These are phyloP conservation scores for Lepidurus apus DNA, from an alignment of 1,140 invertebrate species.

Conservation along the genomic window DNA sequence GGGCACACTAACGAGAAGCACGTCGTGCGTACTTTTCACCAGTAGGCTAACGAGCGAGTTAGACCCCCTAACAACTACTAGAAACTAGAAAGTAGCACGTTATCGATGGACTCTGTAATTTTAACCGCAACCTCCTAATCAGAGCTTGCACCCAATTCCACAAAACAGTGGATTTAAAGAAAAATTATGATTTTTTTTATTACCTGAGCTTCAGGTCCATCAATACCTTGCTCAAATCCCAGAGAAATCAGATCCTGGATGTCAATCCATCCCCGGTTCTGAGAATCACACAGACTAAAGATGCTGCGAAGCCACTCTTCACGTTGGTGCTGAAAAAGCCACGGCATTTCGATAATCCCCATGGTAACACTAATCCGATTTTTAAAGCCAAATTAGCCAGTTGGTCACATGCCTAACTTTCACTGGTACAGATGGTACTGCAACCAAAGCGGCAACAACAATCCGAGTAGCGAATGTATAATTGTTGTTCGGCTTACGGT, in stretches of 20 bases:
- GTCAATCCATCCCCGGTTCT: slow-evolving; percentile 25
- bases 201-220: not conserved
- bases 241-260: slow-evolving; percentile 31
- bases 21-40: too few relatives aligned
- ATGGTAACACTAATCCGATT: not conserved
- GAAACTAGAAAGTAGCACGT: too few relatives aligned
- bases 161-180: too few relatives aligned
- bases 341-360: not conserved
- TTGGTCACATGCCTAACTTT: not conserved
- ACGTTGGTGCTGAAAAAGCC: not conserved
- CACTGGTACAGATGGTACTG: not conserved
- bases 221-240: not conserved
- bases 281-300: slow-evolving; percentile 31
- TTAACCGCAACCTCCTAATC: too few relatives aligned
- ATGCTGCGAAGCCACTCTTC: slow-evolving; percentile 15
- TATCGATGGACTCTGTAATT: too few relatives aligned
- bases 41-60: too few relatives aligned
- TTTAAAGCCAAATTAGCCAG: not conserved
- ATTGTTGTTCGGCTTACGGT: not conserved
- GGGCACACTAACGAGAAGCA: too few relatives aligned
- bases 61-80: too few relatives aligned
- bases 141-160: too few relatives aligned
- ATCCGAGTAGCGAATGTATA: not conserved
- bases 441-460: not conserved
- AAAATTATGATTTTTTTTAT: not conserved